phyloP scores from a whole-genome alignment of 2,888 invertebrate genomes.

The Sisyra nigra region DNA sequence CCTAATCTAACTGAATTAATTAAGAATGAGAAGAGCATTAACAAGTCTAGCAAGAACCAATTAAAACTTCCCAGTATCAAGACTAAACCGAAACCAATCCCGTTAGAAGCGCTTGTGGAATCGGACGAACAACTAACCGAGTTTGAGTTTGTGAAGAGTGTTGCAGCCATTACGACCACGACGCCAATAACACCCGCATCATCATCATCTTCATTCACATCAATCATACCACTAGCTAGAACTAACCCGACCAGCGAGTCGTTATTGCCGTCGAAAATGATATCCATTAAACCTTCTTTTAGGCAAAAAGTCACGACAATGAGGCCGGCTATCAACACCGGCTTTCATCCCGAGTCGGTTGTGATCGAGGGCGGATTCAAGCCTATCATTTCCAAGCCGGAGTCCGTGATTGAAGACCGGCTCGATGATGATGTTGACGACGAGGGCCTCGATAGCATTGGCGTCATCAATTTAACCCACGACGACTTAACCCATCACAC shows the following conservation, averaged over 20 bases:
- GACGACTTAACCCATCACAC: conserved; percentile 32
- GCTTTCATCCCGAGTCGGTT: conserved; percentile 65
- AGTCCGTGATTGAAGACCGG: conserved; percentile 35
- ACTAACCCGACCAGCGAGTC: too few relatives aligned
- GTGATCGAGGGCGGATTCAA: conserved; percentile 74
- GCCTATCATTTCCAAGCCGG: conserved; percentile 48
- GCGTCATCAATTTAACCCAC: conserved; percentile 21
- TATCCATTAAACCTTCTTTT: conserved; percentile 8
- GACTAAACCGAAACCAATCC: conserved; percentile 9
- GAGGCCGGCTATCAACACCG: conserved; percentile 49
- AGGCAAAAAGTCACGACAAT: conserved; percentile 20
- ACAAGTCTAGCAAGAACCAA: conserved; percentile 5
- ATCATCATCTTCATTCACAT: conserved; percentile 13
- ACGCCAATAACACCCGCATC: conserved; percentile 19
- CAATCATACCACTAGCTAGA: conserved; percentile 3
- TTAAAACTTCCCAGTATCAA: not conserved
- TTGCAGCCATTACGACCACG: conserved; percentile 16
- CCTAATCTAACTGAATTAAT: not conserved
- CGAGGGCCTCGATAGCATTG: conserved; percentile 30
- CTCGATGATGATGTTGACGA: conserved; percentile 23
- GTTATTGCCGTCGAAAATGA: conserved; percentile 10
- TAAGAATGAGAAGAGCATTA: not conserved
- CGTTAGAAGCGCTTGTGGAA: conserved; percentile 18
- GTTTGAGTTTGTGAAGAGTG: too few relatives aligned
- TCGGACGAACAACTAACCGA: conserved; percentile 1